These are phyloP conservation scores for Typhlomys cinereus DNA, from an alignment of 2,113 vertebrate species.

Conservation along the genomic window DNA sequence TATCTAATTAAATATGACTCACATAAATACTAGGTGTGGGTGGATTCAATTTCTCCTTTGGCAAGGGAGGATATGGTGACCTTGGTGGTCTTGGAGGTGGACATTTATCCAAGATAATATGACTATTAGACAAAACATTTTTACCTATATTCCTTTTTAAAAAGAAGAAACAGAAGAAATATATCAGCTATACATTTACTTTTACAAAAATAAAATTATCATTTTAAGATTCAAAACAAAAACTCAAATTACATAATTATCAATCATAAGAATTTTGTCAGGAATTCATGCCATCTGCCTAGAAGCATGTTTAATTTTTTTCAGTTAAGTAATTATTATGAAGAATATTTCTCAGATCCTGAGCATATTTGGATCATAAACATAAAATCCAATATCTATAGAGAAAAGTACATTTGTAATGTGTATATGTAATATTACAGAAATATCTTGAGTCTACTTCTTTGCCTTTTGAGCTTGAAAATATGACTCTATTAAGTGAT, in stretches of 20 bases:
- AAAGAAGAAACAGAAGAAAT: constrained; percentile 37
- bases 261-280: too few species aligned
- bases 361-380: too few species aligned
- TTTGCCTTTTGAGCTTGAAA: not conserved
- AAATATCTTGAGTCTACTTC: too few species aligned
- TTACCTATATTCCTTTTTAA: constrained; percentile 95
- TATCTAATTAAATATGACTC: constrained; percentile 83
- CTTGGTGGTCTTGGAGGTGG: constrained; percentile 94
- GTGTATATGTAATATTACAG: too few species aligned
- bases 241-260: not conserved
- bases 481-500: not conserved
- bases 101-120: constrained; percentile 97
- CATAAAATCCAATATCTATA: too few species aligned
- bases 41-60: constrained; percentile 99
- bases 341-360: too few species aligned
- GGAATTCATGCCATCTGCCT: too few species aligned
- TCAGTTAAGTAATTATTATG: too few species aligned
- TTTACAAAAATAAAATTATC: not conserved
- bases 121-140: constrained; percentile 96
- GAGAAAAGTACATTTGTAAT: too few species aligned
- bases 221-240: not conserved
- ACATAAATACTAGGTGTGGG: constrained; percentile 99
- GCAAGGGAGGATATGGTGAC: constrained; percentile 93
- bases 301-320: too few species aligned
- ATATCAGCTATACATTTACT: constrained; percentile 50